Base-by-base conservation (phyloP, 2,113 vertebrate genomes). In the Cathartes aura region DNA sequence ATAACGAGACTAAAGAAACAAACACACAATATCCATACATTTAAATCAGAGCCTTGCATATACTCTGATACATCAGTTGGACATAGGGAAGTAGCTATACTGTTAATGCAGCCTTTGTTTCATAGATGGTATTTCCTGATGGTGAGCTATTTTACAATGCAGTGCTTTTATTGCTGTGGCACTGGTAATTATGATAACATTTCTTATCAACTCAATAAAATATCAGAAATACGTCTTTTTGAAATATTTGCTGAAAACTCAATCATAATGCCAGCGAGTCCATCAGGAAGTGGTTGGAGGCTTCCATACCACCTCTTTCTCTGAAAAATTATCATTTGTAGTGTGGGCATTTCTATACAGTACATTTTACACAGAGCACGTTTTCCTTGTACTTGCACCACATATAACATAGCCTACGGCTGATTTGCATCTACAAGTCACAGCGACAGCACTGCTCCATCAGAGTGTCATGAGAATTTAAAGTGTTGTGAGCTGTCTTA, bases 361-460 rank as follows among this genome's bases (percentile, higher is more conserved):
- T 11, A 8, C 3, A 5, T 3, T 4, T 40, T 40, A 53, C 0
- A 1, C 4, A 36, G 9, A 53, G 3, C 14, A 45, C 1, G 3
- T 81, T 67, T 38, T 15, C 20, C 68, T 83, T 19, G 12, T 47
- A 32, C 23, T 48, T 43, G 68, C 23, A 27, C 29, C 23, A 27
- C 34, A 6, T 7, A 19, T 2, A 29, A 20, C 23, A 11, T 8
- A 64, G 9, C 56, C 75, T 68, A n/a, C 15, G 59, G 83, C 40
- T 52, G 58, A 42, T 64, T 67, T 12, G 1, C 48, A 14, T 11
- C 87, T 55, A 8, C 55, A 43, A 48, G 59, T 40, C 59, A 34
- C 30, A 12, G 59, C 3, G 2, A 19, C 76, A 74, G 43, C 59
- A 23, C 26, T 5, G 6, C 60, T 82, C 56, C 92, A 11, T 18